Conservation (phyloP, 2,113 vertebrate genomes). For the Chrysochloris asiatica region DNA sequence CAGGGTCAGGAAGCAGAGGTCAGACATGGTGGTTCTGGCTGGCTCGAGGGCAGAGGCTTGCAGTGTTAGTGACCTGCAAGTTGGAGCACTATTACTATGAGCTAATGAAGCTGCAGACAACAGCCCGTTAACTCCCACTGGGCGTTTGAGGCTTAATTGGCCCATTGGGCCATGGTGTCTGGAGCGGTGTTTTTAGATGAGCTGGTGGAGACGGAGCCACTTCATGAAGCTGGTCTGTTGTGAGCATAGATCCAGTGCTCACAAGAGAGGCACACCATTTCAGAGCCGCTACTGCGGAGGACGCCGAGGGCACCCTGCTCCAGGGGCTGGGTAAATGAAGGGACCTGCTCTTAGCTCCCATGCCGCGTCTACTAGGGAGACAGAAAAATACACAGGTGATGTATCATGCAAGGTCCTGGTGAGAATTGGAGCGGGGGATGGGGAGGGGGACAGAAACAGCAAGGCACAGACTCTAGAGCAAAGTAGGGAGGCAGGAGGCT, state of each 20-base stretch:
- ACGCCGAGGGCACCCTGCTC: too few species aligned
- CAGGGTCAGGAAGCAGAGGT: neutral
- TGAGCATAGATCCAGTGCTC: too few species aligned
- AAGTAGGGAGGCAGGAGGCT: too few species aligned
- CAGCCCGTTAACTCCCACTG: constrained; percentile 28
- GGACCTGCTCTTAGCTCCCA: neutral
- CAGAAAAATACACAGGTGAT: neutral
- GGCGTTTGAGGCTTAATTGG: constrained; percentile 19
- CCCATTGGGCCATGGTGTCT: constrained; percentile 44
- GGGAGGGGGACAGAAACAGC: neutral
- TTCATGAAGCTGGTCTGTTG: neutral
- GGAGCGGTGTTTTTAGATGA: neutral
- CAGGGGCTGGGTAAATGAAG: too few species aligned
- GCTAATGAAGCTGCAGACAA: constrained; percentile 44
- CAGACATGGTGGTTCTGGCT: neutral
- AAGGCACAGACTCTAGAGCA: too few species aligned
- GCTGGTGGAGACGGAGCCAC: neutral
- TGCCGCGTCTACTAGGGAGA: neutral
- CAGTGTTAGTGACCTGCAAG: neutral
- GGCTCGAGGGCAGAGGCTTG: neutral
- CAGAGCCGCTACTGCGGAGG: too few species aligned
- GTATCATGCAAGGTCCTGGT: neutral
- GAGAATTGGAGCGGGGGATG: neutral
- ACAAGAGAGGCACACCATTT: neutral
- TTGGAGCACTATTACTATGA: constrained; percentile 22